Evolutionary conservation across 1,140 invertebrate species (phyloP), one percentile per base, ranked within the genome.

Genomic region (Platorchestia sp.): DNA sequence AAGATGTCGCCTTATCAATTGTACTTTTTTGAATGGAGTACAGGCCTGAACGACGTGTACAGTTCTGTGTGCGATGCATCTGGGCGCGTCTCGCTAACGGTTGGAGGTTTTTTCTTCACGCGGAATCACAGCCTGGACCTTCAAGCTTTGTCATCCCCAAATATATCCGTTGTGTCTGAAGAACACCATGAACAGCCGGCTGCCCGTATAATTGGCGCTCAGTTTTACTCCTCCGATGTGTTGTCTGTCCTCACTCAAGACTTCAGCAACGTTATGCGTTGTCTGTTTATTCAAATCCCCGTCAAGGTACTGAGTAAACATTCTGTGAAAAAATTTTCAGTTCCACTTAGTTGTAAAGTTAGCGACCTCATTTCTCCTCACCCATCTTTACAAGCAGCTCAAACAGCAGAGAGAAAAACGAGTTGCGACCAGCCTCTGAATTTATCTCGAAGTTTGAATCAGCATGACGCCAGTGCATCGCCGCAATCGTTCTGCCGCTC

Each of bases 171-270:
- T 93, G 22, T 93, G 22, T 47, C 45, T 45, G 91, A 93, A 40
- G 91, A 93, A 14, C 19, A 45, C 47, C 27, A 45, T 27, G 45
- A 19, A n/a, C 91, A 93, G n/a, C 43, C 91, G 10, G 91, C 91
- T 19, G 91, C 91, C 10, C 43, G 45, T 10, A 47, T 93, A 44
- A 96, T 98, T 53, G 98, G 98, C 97, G 96, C 98, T 40, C 98
- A 99, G 97, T 99, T 99, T 97, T 99, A 99, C 97, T 98, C 98
- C 0, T 97, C 98, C 53, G 98, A 98, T 87, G 98, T 98, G 95
- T 96, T 99, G 3, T 99, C 98, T 16, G 96, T 99, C 44, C 97
- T 99, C 27, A 97, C 99, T 42, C 95, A 96, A 22, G 97, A 97
- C 95, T 96, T 53, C 42, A 53, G 45, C 87, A 93, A 93, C 40